These are phyloP conservation scores for Synanthedon formicaeformis DNA, from an alignment of 2,888 invertebrate species.

Conservation along the genomic window DNA sequence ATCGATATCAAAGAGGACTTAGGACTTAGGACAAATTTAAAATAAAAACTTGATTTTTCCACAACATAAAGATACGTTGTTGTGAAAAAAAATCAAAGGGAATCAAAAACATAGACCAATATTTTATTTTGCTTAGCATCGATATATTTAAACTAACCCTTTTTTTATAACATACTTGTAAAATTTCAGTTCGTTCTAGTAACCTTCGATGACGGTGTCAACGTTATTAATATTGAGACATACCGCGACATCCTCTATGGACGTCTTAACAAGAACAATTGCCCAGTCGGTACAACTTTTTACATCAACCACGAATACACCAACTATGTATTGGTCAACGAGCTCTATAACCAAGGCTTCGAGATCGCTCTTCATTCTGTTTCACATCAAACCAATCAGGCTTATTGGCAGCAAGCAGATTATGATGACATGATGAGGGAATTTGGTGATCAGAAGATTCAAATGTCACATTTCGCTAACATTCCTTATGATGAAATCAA, in stretches of 20 bases:
- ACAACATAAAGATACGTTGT: no score
- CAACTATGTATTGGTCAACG: slow-evolving; percentile 73
- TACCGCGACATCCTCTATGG: slow-evolving; percentile 63
- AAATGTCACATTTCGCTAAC: slow-evolving; percentile 64
- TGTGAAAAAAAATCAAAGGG: no score
- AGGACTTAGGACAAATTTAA: no score
- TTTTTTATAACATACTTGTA: not conserved
- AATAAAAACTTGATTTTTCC: no score
- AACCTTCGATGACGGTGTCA: slow-evolving; percentile 77
- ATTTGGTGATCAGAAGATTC: slow-evolving; percentile 69
- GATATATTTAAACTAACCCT: no score
- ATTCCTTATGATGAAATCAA: slow-evolving; percentile 50
- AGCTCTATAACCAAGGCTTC: slow-evolving; percentile 69
- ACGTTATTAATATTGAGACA: slow-evolving; percentile 59
- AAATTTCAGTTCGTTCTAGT: slow-evolving; percentile 72
- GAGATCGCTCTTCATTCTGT: slow-evolving; percentile 81
- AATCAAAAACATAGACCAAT: no score
- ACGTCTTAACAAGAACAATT: slow-evolving; percentile 74
- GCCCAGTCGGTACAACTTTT: slow-evolving; percentile 74
- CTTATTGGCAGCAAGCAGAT: slow-evolving; percentile 71
- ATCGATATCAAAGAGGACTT: no score
- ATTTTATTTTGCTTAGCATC: not conserved
- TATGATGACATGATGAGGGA: slow-evolving; percentile 64
- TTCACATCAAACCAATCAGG: slow-evolving; percentile 62
- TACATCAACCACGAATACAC: slow-evolving; percentile 81